Conservation (phyloP, 1,140 invertebrate species). For the Listronotus bonariensis region DNA sequence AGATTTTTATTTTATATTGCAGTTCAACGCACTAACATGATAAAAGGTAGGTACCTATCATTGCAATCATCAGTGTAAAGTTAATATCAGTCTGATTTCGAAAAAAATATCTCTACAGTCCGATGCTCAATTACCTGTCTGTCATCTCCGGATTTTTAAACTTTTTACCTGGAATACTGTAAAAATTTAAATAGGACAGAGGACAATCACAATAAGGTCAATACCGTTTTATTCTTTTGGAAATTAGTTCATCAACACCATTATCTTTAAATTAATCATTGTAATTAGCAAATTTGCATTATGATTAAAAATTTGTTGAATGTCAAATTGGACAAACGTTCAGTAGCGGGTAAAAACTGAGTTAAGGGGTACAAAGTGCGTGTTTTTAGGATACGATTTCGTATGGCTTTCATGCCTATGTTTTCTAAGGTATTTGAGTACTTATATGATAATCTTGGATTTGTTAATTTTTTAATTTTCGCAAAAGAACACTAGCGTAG, state of each 20-base stretch:
- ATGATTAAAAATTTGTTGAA: not conserved
- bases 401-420: no score
- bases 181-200: not conserved
- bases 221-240: constrained; percentile 12
- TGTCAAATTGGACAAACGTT: not conserved
- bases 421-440: no score
- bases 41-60: no score
- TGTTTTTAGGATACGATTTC: no score
- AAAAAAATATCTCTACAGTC: no score
- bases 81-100: no score
- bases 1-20: no score
- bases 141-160: not conserved
- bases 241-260: constrained; percentile 30
- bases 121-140: not conserved
- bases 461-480: no score
- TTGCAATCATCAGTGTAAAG: no score
- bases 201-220: constrained; percentile 20
- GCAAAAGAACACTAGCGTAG: no score
- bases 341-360: constrained; percentile 3
- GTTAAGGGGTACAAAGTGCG: not conserved
- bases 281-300: constrained; percentile 22
- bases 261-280: constrained; percentile 21
- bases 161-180: not conserved
- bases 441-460: no score
- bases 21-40: no score